Percentiles rank a stretch among this genome's conserved stretches.
phyloP scores from a whole-genome alignment of 2,113 vertebrate genomes.

The Aplodontia rufa region DNA sequence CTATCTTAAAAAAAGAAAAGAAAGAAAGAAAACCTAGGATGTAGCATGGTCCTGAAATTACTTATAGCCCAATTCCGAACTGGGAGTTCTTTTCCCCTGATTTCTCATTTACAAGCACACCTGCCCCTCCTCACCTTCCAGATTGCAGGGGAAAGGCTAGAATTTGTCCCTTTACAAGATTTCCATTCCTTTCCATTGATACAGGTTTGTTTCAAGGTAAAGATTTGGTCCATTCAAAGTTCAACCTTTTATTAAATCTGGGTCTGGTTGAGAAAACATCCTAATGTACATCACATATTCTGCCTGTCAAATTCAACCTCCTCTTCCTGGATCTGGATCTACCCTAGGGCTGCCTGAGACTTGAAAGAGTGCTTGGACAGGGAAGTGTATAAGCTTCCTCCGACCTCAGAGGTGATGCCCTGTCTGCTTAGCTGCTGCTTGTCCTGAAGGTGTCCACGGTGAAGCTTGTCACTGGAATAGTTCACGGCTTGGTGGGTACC shows the following conservation, averaged over 20 bases:
- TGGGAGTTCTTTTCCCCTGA: not conserved
- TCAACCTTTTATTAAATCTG: not conserved
- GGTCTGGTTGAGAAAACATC: slow-evolving; percentile 1
- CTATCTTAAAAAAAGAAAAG: too few species aligned
- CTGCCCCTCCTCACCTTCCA: not conserved
- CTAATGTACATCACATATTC: not conserved
- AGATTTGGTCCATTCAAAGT: not conserved
- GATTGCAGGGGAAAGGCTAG: not conserved
- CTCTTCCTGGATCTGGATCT: not conserved
- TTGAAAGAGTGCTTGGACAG: not conserved
- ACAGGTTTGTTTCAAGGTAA: not conserved
- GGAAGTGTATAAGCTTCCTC: not conserved
- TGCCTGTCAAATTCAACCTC: not conserved
- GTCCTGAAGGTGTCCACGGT: not conserved
- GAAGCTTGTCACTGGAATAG: not conserved
- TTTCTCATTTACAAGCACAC: not conserved
- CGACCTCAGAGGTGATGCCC: not conserved
- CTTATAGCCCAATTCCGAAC: not conserved
- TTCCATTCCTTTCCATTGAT: not conserved
- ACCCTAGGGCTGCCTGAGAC: not conserved
- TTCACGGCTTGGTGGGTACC: not conserved
- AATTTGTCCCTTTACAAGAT: not conserved
- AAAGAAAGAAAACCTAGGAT: too few species aligned
- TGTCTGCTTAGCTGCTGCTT: not conserved
- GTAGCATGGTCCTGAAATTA: not conserved